Evolutionary conservation across 1,140 invertebrate species (phyloP).

Genomic region (Drosophila tsacasi): DNA sequence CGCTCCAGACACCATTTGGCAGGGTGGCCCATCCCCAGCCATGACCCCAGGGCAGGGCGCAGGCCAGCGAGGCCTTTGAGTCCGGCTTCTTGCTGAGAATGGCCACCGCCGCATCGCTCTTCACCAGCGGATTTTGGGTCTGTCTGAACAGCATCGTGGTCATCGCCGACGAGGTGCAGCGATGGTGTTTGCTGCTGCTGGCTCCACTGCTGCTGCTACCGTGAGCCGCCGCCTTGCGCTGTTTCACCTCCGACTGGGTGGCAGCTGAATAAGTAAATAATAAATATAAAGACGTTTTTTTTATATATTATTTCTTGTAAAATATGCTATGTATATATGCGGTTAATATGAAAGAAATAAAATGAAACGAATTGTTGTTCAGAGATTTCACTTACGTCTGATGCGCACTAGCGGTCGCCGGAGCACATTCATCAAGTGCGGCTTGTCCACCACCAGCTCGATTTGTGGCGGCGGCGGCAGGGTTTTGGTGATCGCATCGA

Average conservation of each 20-base stretch:
- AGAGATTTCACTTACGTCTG: slow-evolving; percentile 86
- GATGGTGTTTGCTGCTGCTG: slow-evolving; percentile 50
- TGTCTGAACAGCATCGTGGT: slow-evolving; percentile 68
- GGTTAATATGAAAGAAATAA: neutral
- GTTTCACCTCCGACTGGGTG: slow-evolving; percentile 86
- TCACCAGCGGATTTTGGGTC: slow-evolving; percentile 80
- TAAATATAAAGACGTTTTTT: neutral
- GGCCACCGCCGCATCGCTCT: slow-evolving; percentile 83
- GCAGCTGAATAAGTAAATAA: slow-evolving; percentile 75
- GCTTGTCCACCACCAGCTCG: slow-evolving; percentile 88
- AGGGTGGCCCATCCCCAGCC: slow-evolving; percentile 88
- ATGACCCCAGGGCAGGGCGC: slow-evolving; percentile 85
- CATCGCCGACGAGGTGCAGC: slow-evolving; percentile 48
- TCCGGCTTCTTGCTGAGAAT: slow-evolving; percentile 84
- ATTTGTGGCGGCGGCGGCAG: slow-evolving; percentile 87
- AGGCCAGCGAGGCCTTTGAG: slow-evolving; percentile 81
- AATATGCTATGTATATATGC: neutral
- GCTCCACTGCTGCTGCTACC: slow-evolving; percentile 34
- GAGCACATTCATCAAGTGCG: slow-evolving; percentile 87
- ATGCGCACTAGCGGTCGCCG: slow-evolving; percentile 87
- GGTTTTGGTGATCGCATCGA: slow-evolving; percentile 90
- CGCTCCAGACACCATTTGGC: slow-evolving; percentile 88
- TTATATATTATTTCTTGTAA: neutral
- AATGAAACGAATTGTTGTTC: neutral
- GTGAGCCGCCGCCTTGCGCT: slow-evolving; percentile 66